Base-by-base conservation (phyloP, 2,113 vertebrate species). In the Tragulus kanchil region DNA sequence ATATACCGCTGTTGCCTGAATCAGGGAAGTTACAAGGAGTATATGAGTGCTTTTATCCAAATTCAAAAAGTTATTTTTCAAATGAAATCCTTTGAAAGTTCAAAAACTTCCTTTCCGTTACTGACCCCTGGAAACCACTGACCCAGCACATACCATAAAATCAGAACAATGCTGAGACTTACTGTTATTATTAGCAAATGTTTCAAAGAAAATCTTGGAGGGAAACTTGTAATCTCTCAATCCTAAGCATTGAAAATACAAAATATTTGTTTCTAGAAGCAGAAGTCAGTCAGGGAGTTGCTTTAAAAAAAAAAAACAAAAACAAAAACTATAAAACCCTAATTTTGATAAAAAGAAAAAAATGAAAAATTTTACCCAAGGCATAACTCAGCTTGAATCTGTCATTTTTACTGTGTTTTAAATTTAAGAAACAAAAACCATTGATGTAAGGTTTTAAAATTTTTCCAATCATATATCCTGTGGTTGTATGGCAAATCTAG, bases 71-170 rank as follows among this genome's bases (percentile, higher is more conserved):
- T 96, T 96, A 93, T 95, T 98, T 97, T 97, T 97, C 89, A 97
- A 81, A 65, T 84, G 52, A 96, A 98, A 97, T 96, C 95, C 89
- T 98, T 98, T 98, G 89, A 98, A 98, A 97, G 59, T 96, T 83
- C 83, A 89, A 97, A 97, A 69, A 97, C 97, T 97, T 98, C 96
- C 95, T 98, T 95, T 95, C 83, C 31, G 85, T 97, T 95, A 90
- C 54, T 97, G 97, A 98, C 96, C 96, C 96, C 59, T 94, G 75
- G 84, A 96, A 97, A 87, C 75, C 91, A 93, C 48, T 98, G 98
- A 98, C 97, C 97, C 97, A 65, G 58, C 84, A 48, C 93, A 98
- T 97, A 98, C 97, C 96, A 94, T 96, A 89, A 95, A 97, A 93
- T 97, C 62, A 97, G 93, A 96, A 95, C 89, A 92, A 95, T 94